Base-by-base conservation (phyloP, 2,113 vertebrate species). In the Pterocles orientalis region DNA sequence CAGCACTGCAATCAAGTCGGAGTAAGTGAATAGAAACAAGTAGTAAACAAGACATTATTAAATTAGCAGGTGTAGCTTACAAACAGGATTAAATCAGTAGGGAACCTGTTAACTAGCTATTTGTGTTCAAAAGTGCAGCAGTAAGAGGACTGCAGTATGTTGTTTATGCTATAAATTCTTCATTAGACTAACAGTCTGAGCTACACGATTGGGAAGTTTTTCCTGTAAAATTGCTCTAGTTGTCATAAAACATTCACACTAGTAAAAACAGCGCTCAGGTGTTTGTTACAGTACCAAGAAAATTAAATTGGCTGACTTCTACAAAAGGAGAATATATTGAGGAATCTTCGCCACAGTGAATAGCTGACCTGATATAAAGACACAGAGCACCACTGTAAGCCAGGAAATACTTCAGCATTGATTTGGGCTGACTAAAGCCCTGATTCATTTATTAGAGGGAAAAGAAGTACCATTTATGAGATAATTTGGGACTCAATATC, bases 51-150 rank as follows among this genome's bases (percentile, higher is more conserved):
- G 60, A 53, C 41, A 86, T 5, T 86, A 89, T 91, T 94, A 94
- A 91, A 89, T 96, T 86, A 95, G 87, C 86, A 92, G 77, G 93
- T 92, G 23, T 94, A 84, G 64, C 81, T 94, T 91, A 84, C 89
- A 75, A 82, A 9, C 10, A 43, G 69, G 84, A 92, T 79, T 95
- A 94, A 62, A 95, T 81, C 93, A 91, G 51, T 39, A 39, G 73
- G 83, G 80, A 95, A 61, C 47, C 65, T 4, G 4, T 69, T 88
- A 95, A 62, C 56, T 7, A 88, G 58, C 72, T 83, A 91, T 86
- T 82, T 86, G 86, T 81, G 64, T 61, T 94, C 78, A 91, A 91
- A 87, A 75, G 50, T 75, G 64, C 90, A 82, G 90, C 73, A 78
- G 41, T 45, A 89, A 68, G 48, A 69, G 53, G 90, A 53, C n/a